These are phyloP conservation scores for Coreius guichenoti DNA, from an alignment of 2,797 vertebrate species.

Conservation along the genomic window DNA sequence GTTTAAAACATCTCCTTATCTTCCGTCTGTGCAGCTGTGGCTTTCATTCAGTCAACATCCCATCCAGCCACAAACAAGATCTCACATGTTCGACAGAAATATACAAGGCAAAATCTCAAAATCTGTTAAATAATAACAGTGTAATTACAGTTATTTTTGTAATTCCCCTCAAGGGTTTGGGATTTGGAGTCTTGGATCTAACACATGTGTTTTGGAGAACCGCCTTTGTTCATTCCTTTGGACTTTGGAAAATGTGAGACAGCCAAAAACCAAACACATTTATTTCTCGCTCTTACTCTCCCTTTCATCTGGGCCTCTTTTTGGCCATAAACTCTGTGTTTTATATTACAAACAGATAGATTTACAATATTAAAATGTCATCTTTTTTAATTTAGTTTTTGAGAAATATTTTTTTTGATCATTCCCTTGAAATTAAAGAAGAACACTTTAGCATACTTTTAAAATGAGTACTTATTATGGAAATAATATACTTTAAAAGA, in stretches of 20 bases:
- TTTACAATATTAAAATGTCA: slow-evolving; percentile 23
- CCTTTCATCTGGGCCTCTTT: slow-evolving; percentile 52
- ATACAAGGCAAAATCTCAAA: not conserved
- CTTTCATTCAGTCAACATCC: not conserved
- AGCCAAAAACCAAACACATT: slow-evolving; percentile 58
- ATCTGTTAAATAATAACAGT: slow-evolving; percentile 25
- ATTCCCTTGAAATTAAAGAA: not conserved
- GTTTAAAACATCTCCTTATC: not conserved
- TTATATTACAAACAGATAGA: slow-evolving; percentile 48
- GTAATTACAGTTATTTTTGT: slow-evolving; percentile 60
- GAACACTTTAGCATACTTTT: not conserved
- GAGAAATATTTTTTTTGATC: not conserved
- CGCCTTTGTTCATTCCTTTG: slow-evolving; percentile 42
- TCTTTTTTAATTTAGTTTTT: slow-evolving; percentile 28
- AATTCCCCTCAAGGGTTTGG: slow-evolving; percentile 50
- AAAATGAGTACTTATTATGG: not conserved
- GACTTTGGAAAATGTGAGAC: slow-evolving; percentile 56
- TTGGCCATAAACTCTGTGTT: slow-evolving; percentile 31
- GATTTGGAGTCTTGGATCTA: slow-evolving; percentile 53
- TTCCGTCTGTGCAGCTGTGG: not conserved
- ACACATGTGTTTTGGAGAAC: slow-evolving; percentile 59
- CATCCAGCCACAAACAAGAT: not conserved
- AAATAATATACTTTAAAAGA: not conserved
- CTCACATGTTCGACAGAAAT: not conserved
- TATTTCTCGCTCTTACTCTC: slow-evolving; percentile 56